Evolutionary conservation across 2,888 invertebrate genomes (phyloP).

Genomic region (Pollenia griseotomentosa): DNA sequence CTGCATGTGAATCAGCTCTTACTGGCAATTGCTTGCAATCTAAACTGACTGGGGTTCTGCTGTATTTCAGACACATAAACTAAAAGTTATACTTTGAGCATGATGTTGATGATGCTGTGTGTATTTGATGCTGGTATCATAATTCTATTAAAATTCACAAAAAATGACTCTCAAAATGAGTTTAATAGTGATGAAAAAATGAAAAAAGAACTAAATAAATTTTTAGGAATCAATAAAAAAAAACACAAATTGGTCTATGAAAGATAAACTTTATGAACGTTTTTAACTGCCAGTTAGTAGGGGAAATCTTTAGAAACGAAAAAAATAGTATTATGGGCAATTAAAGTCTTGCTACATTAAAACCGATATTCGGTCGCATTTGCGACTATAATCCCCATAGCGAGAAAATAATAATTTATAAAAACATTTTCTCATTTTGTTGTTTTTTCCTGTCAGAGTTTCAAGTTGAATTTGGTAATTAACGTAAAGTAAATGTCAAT

Average conservation of each 20-base stretch:
- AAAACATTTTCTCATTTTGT: no score
- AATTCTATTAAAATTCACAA: slow-evolving; percentile 28
- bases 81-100: background rate
- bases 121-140: slow-evolving; percentile 42
- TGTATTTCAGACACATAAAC: background rate
- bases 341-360: no score
- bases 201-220: background rate
- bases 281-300: no score
- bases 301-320: no score
- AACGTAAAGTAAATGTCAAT: no score
- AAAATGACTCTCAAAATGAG: background rate
- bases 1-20: background rate
- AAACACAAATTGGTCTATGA: background rate
- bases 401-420: no score
- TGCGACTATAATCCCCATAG: no score
- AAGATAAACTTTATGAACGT: background rate
- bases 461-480: no score
- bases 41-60: background rate
- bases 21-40: background rate
- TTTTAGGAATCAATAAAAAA: background rate
- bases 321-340: no score
- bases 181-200: slow-evolving; percentile 10
- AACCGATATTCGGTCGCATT: no score
- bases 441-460: no score
- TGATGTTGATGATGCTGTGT: slow-evolving; percentile 1